Evolutionary conservation across 2,888 invertebrate genomes (phyloP), one percentile per base, ranked within the genome.

Genomic region (Brenthis ino): DNA sequence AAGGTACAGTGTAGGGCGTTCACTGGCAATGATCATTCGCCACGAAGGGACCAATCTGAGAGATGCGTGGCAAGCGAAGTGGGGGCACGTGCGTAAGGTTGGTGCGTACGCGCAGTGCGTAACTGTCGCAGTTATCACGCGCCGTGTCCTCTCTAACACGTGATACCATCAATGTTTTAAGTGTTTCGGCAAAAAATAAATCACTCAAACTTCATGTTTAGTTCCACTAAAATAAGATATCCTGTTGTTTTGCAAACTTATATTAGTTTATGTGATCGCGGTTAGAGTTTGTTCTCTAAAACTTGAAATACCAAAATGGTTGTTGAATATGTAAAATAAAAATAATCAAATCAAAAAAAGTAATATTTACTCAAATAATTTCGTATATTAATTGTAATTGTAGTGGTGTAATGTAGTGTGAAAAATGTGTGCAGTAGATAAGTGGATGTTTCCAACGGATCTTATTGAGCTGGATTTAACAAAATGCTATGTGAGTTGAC

Each of bases 1-100:
- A 73, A 73, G 74, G 75, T 73, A 67, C 65, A n/a, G 33, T 60
- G 79, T 80, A 82, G 77, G 80, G 83, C 83, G 82, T 87, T 85
- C 87, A 88, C 74, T 77, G 82, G 77, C 78, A 76, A 74, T 74
- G 76, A 69, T 72, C 67, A 67, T 72, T 68, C 67, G 67, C 57
- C 58, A 64, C 76, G 79, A 89, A 91, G 88, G 91, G 89, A 89
- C 90, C 90, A 90, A 89, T 89, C 83, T 88, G 85, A 83, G 82
- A 77, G 81, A 81, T 72, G 75, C 78, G 81, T 77, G 79, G 83
- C n/a, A 20, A 84, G 82, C 80, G 78, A 70, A 75, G 77, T 76
- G 72, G 79, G 80, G 88, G 85, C 83, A n/a, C 3, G 86, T 79
- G 86, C 87, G 88, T 65, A 43, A 51, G 20, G 33, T 20, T 16